Evolutionary conservation across 2,797 vertebrate genomes (phyloP).

Genomic region (Pseudotriccus pelzelni): DNA sequence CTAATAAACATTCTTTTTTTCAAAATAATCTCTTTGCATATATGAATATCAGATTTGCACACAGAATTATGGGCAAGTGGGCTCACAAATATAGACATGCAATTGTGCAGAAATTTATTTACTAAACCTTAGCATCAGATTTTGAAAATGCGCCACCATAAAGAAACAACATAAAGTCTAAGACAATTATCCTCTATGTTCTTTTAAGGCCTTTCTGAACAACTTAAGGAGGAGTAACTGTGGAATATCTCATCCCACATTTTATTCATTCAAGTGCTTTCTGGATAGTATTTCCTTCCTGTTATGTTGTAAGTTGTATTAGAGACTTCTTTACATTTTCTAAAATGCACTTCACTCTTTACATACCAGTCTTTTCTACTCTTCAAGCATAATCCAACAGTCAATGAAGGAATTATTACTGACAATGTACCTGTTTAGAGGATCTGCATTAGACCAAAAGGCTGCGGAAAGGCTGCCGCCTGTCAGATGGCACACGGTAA

Average conservation of each 20-base stretch:
- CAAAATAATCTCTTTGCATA: not conserved
- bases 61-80: not conserved
- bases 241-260: not conserved
- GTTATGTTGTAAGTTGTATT: not conserved
- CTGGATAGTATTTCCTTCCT: not conserved
- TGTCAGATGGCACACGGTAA: not conserved
- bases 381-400: not conserved
- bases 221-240: not conserved
- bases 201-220: not conserved
- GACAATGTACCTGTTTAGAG: not conserved
- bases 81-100: conserved; percentile 17
- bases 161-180: not conserved
- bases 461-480: not conserved
- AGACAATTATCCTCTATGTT: not conserved
- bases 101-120: conserved; percentile 13
- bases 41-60: conserved; percentile 24
- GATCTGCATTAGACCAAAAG: not conserved
- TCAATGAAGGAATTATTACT: not conserved
- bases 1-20: not conserved
- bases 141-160: not conserved
- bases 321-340: not conserved
- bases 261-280: not conserved
- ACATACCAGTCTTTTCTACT: not conserved
- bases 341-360: not conserved
- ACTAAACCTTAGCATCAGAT: not conserved